Evolutionary conservation across 2,797 vertebrate species (phyloP).

Genomic region (Geotria australis): DNA sequence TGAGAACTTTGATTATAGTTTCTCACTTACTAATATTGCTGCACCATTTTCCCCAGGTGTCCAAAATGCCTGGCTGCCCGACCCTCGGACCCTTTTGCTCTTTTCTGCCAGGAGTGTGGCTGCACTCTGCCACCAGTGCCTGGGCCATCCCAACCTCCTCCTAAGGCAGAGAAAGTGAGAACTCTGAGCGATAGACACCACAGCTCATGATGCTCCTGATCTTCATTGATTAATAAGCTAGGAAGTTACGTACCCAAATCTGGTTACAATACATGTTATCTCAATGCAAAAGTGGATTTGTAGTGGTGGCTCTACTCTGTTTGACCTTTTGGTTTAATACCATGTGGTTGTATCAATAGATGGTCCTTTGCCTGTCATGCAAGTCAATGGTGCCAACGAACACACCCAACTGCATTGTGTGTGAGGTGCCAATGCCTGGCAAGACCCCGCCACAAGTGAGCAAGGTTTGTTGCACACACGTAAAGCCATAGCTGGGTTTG

Average conservation of each 20-base stretch:
- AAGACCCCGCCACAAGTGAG: constrained; percentile 20
- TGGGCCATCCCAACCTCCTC: constrained; percentile 14
- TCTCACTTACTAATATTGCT: no score
- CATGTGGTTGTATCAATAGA: constrained; percentile 12
- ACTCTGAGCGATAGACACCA: no score
- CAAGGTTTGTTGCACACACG: neutral
- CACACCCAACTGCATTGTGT: constrained; percentile 31
- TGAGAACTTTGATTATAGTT: no score
- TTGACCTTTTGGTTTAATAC: neutral
- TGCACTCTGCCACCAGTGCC: constrained; percentile 17
- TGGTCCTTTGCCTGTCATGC: constrained; percentile 29
- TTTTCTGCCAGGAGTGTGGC: constrained; percentile 49
- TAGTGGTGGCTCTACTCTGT: neutral
- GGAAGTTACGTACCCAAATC: no score
- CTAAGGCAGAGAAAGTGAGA: constrained; percentile 34
- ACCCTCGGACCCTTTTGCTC: constrained; percentile 29
- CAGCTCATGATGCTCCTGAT: no score
- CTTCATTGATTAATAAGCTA: no score
- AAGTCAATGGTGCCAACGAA: constrained; percentile 28
- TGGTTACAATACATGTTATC: no score
- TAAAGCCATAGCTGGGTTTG: no score
- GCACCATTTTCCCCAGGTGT: constrained; percentile 15
- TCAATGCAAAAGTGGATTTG: neutral
- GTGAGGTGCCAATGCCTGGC: constrained; percentile 21
- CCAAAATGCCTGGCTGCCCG: constrained; percentile 18